Evolutionary conservation across 2,113 vertebrate species (phyloP).

Genomic region (Macquaria australasica): DNA sequence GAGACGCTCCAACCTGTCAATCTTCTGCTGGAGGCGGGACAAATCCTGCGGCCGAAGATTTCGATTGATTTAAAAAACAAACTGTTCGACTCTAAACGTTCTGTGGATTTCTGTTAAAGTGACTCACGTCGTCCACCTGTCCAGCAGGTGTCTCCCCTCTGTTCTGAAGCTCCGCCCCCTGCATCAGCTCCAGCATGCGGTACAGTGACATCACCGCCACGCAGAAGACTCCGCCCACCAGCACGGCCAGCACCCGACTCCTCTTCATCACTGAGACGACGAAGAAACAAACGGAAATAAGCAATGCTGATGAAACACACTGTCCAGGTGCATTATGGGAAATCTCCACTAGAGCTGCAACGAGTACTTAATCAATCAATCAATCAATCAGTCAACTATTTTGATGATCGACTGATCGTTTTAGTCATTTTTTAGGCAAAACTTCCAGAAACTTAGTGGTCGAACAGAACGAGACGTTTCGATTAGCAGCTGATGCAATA

Average conservation of each 20-base stretch:
- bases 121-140: conserved; percentile 33
- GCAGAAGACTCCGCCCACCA: conserved; percentile 65
- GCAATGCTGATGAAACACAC: no score
- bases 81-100: no score
- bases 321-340: conserved; percentile 14
- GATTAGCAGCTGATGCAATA: no score
- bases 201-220: conserved; percentile 62
- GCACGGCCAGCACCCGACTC: conserved; percentile 16
- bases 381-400: no score
- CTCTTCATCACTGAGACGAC: conserved; percentile 59
- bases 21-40: conserved; percentile 92
- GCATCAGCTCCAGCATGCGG: conserved; percentile 67
- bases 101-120: not conserved
- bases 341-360: not conserved
- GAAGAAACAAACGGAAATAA: not conserved
- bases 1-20: conserved; percentile 91
- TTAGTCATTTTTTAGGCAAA: no score
- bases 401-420: no score
- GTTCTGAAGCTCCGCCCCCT: conserved; percentile 34
- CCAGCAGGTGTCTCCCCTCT: not conserved
- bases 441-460: no score
- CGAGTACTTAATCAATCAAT: no score
- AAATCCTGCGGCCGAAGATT: conserved; percentile 84
- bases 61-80: not conserved
- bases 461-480: no score